Evolutionary conservation across 2,888 invertebrate genomes (phyloP), one percentile per base, ranked within the genome.

Genomic region (Heteromurus nitidus): DNA sequence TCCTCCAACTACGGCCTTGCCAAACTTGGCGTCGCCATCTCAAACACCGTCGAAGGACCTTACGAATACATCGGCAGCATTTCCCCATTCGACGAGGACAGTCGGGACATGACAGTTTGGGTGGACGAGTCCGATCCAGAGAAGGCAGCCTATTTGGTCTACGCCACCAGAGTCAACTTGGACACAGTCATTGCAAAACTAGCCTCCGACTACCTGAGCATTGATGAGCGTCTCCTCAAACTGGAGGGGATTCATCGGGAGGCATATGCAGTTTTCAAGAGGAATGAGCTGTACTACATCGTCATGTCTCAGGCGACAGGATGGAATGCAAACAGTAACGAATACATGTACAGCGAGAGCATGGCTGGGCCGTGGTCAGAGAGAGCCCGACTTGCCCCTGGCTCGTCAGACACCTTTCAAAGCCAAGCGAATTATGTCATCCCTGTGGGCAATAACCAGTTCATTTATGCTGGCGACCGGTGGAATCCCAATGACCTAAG

Each of bases 101-200:
- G 80, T 73, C 65, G 80, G 1, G 80, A 80, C 50, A 80, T 80
- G 80, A 80, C 80, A 7, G 80, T 80, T 2, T 80, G 80, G 80
- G 67, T 67, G 44, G 80, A 80, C 47, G 70, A 80, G 20, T 62
- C 30, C 1, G 73, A 74, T 50, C 62, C 73, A 16, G 67, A 72
- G 13, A 65, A 58, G 58, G n/a, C 72, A 7, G 80, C 70, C 2
- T 73, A 80, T 47, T 53, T 80, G 13, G 55, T 80, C 9, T 80
- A 73, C 60, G 80, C 80, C 1, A 80, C 80, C 0, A 13, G 58
- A 50, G 80, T 80, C 11, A 80, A 80, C 28, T 58, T 73, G 42
- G 65, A 80, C 26, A 80, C 80, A 0, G 72, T 65, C 16, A 80
- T 80, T 24, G 80, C 80, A 16, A 28, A 64, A 11, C 60, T 80